Percentiles rank a stretch among this genome's conserved stretches.
phyloP scores from a whole-genome alignment of 2,888 invertebrate genomes.

The Lycophotia porphyrea region DNA sequence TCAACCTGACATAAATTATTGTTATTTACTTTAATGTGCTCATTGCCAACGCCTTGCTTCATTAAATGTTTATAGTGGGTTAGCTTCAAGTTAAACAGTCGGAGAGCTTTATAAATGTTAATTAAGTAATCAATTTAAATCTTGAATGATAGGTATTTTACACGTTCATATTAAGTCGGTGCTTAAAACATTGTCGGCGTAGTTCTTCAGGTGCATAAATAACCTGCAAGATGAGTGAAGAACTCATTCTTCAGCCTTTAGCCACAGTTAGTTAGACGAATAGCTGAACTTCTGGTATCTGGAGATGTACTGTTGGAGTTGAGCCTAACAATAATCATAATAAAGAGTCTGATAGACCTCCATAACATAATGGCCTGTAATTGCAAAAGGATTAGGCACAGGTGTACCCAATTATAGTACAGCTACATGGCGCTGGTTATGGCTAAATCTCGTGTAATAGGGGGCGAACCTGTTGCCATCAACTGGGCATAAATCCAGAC shows the following conservation, averaged over 20 bases:
- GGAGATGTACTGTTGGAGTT: background rate
- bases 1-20: slow-evolving; percentile 3
- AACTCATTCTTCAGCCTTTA: background rate
- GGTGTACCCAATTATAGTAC: no score
- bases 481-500: no score
- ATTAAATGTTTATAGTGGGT: slow-evolving; percentile 21
- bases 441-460: no score
- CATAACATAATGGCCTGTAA: no score
- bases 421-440: no score
- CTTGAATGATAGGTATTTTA: background rate
- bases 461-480: no score
- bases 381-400: no score
- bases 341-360: background rate
- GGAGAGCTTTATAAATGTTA: slow-evolving; percentile 3
- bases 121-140: slow-evolving; percentile 4
- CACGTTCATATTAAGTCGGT: background rate
- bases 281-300: background rate
- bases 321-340: background rate
- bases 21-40: slow-evolving; percentile 33
- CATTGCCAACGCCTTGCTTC: slow-evolving; percentile 12
- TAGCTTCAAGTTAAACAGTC: slow-evolving; percentile 10
- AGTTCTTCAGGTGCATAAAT: background rate
- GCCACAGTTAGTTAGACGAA: background rate
- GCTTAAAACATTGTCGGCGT: background rate
- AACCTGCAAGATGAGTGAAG: background rate